These are phyloP conservation scores for Myotis yumanensis DNA, from an alignment of 2,113 vertebrate species.

Conservation along the genomic window DNA sequence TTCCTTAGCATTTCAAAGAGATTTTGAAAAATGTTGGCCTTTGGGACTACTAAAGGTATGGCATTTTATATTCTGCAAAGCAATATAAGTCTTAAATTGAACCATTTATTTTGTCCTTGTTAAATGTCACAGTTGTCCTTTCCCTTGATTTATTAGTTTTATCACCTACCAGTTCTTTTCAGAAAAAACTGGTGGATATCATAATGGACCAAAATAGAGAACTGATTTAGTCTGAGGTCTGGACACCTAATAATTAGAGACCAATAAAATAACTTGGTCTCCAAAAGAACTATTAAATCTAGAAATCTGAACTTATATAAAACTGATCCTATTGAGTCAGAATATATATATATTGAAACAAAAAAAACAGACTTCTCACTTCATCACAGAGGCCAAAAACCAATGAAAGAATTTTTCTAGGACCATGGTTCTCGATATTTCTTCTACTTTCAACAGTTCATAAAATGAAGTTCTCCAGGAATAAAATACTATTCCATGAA, in stretches of 20 bases:
- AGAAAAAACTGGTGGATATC: slow-evolving; percentile 22
- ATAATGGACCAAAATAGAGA: slow-evolving; percentile 10
- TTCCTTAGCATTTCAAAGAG: slow-evolving; percentile 43
- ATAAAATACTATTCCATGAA: not conserved
- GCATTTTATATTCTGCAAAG: slow-evolving; percentile 52
- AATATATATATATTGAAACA: not conserved
- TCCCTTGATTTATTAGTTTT: slow-evolving; percentile 60
- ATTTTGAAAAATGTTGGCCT: slow-evolving; percentile 63
- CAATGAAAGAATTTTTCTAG: not conserved
- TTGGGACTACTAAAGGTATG: slow-evolving; percentile 47
- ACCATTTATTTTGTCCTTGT: slow-evolving; percentile 66
- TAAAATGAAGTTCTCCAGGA: not conserved
- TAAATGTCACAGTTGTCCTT: slow-evolving; percentile 59
- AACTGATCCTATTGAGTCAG: not conserved
- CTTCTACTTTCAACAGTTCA: not conserved
- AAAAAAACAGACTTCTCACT: not conserved
- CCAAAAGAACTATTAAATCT: not conserved
- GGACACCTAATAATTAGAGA: not conserved
- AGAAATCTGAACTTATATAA: not conserved
- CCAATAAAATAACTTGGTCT: not conserved
- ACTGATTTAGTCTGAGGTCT: not conserved
- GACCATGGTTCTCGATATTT: not conserved
- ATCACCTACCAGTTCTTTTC: slow-evolving; percentile 40
- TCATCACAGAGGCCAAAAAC: not conserved
- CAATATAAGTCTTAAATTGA: slow-evolving; percentile 53